These are phyloP conservation scores for Eonycteris spelaea DNA, from an alignment of 2,113 vertebrate species.

Conservation along the genomic window DNA sequence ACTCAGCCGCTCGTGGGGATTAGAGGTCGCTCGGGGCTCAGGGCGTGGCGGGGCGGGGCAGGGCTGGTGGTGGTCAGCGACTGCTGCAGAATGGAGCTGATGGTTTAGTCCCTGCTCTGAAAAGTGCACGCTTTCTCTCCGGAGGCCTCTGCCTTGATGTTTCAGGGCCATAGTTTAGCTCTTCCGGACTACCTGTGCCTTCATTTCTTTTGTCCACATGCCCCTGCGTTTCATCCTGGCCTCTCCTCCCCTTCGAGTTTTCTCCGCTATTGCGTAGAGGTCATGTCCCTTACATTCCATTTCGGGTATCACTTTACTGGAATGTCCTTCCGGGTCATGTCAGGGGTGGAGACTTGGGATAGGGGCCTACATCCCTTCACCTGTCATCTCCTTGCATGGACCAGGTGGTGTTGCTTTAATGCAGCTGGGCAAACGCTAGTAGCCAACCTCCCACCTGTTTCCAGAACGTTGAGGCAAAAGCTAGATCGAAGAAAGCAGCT, in stretches of 20 bases:
- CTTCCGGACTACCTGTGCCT: not conserved
- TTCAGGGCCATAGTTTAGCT: not conserved
- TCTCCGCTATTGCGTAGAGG: not conserved
- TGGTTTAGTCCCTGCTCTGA: not conserved
- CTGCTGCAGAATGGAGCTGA: not conserved
- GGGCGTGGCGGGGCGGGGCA: not conserved
- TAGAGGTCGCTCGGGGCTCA: not conserved
- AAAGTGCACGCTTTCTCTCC: not conserved
- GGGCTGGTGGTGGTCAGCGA: not conserved
- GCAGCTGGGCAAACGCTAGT: not conserved
- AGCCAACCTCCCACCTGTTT: not conserved
- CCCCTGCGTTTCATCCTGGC: not conserved
- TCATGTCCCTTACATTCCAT: not conserved
- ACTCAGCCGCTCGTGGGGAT: not conserved
- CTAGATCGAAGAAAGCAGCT: not conserved
- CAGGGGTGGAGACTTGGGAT: not conserved
- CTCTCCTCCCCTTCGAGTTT: not conserved
- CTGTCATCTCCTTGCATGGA: not conserved
- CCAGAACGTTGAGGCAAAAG: not conserved
- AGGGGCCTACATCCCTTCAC: not conserved
- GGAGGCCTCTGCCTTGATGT: not conserved
- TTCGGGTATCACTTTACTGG: not conserved
- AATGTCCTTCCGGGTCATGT: not conserved
- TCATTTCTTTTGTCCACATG: accelerated
- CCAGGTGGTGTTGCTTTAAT: not conserved